Conservation (phyloP, 92 coral and sea anemone species). For the Paragorgia papillata region DNA sequence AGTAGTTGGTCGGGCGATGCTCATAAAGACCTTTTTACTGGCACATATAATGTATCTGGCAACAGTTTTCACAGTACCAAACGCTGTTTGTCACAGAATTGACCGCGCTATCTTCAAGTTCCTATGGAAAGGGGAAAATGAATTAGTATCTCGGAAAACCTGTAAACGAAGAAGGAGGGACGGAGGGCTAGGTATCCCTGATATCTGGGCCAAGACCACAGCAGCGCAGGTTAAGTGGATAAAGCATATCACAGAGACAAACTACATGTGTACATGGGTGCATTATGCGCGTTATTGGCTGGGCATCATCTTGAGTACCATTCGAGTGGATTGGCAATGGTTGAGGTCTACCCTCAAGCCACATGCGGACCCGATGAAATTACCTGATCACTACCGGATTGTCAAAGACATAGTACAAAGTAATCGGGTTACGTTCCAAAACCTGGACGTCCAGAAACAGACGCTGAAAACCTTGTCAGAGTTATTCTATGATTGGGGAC, state of each 20-base stretch:
- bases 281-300: slow-evolving; percentile 41
- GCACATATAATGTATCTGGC: slow-evolving; percentile 36
- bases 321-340: slow-evolving; percentile 32
- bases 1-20: not conserved
- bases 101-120: slow-evolving; percentile 29
- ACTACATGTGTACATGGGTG: slow-evolving; percentile 16
- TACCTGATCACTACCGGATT: slow-evolving; percentile 2
- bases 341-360: slow-evolving; percentile 15
- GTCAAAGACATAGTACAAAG: not conserved
- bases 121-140: slow-evolving; percentile 14
- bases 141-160: slow-evolving; percentile 10
- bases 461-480: too few species aligned
- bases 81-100: not conserved
- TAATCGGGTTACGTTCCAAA: too few species aligned
- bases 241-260: not conserved
- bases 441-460: too few species aligned
- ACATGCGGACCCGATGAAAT: slow-evolving; percentile 26
- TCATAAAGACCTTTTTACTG: slow-evolving; percentile 11
- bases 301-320: not conserved
- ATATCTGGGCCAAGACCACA: not conserved
- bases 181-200: slow-evolving; percentile 10
- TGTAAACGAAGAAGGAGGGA: not conserved
- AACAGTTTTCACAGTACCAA: not conserved
- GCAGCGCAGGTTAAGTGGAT: slow-evolving; percentile 18
- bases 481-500: too few species aligned